Conservation (phyloP, 30 jellyfish, hydroid and myxozoan species). For the Chrysaora quinquecirrha region DNA sequence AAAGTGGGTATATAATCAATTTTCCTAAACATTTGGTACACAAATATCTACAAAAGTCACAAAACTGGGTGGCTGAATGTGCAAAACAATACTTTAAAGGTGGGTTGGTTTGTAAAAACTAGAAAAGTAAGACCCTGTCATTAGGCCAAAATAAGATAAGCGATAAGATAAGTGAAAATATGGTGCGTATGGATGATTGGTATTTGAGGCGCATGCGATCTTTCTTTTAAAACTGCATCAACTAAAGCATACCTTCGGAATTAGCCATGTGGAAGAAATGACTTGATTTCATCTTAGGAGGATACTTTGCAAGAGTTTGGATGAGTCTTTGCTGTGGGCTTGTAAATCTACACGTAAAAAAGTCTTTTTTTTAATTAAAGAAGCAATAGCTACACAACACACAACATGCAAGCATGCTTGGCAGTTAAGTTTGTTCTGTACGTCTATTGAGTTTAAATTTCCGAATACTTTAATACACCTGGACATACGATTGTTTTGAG, state of each 20-base stretch:
- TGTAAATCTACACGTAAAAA: neutral
- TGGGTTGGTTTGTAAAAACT: too few species aligned
- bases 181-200: neutral
- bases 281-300: neutral
- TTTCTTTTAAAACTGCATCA: neutral
- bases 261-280: constrained; percentile 4
- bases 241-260: neutral
- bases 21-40: too few species aligned
- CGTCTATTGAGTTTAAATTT: neutral
- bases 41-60: neutral
- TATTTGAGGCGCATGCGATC: too few species aligned
- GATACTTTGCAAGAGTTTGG: neutral
- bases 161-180: neutral
- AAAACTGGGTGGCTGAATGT: too few species aligned
- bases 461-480: neutral
- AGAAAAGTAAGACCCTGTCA: neutral
- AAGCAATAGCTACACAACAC: neutral
- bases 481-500: neutral
- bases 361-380: neutral
- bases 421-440: neutral
- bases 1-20: too few species aligned
- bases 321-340: constrained; percentile 4
- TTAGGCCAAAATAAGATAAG: neutral
- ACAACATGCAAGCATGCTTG: neutral
- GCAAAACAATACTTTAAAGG: too few species aligned